These are phyloP conservation scores for Anomalospiza imberbis DNA, from an alignment of 2,797 vertebrate species.

Conservation along the genomic window DNA sequence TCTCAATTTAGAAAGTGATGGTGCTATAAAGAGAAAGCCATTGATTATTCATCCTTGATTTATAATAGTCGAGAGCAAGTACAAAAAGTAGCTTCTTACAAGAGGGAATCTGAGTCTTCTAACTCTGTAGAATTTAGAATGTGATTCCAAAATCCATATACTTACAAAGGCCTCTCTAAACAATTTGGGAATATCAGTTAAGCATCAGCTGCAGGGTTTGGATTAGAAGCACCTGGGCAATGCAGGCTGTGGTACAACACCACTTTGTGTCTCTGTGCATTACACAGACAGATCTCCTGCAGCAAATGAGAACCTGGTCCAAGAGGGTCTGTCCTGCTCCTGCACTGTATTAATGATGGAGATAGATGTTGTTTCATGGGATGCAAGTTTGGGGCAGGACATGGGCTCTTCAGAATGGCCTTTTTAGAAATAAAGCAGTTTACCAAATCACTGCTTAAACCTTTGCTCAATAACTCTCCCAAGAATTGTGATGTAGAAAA, in stretches of 20 bases:
- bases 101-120: not conserved
- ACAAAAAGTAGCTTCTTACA: slow-evolving; percentile 22
- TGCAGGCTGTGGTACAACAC: not conserved
- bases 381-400: not conserved
- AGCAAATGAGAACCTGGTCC: not conserved
- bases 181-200: not conserved
- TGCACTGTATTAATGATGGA: not conserved
- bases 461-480: not conserved
- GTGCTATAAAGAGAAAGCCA: slow-evolving; percentile 58
- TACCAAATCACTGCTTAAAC: not conserved
- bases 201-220: not conserved
- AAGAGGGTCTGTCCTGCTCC: not conserved
- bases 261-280: not conserved
- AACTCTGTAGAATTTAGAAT: not conserved
- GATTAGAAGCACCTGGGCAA: not conserved
- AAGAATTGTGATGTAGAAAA: not conserved
- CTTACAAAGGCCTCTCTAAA: not conserved
- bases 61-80: not conserved
- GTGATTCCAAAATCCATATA: not conserved
- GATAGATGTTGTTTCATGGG: not conserved
- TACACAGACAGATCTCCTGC: not conserved
- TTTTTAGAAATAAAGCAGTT: not conserved
- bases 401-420: not conserved
- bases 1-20: slow-evolving; percentile 57
- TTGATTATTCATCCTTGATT: slow-evolving; percentile 51